A percentile compares a stretch with the other conserved stretches of the same genome.
These are phyloP conservation scores for Caenorhabditis angaria DNA, from an alignment of 2,888 invertebrate species.

Conservation along the genomic window DNA sequence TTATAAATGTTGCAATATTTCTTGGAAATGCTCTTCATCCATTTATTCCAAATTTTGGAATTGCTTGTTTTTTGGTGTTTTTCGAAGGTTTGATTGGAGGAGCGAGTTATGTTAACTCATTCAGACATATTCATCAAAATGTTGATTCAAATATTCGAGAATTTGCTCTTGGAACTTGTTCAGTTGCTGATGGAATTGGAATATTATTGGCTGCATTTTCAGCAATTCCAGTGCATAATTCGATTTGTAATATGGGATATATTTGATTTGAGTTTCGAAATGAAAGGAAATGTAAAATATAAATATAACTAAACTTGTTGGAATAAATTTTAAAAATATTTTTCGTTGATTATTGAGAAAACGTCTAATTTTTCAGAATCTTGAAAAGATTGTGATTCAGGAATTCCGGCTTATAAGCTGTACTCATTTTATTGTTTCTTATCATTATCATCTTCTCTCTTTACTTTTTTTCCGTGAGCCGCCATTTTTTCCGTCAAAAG, in stretches of 20 bases:
- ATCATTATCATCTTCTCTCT: too few relatives aligned
- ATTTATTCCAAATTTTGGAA: background rate
- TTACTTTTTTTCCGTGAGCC: too few relatives aligned
- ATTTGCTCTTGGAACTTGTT: conserved; percentile 5
- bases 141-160: background rate
- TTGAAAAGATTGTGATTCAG: too few relatives aligned
- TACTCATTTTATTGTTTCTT: too few relatives aligned
- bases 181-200: conserved; percentile 6
- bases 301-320: too few relatives aligned
- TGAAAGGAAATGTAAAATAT: too few relatives aligned
- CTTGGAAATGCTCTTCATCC: conserved; percentile 1
- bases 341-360: too few relatives aligned
- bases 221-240: conserved; percentile 8
- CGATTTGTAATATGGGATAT: conserved; percentile 5
- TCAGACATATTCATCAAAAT: conserved; percentile 8
- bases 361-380: too few relatives aligned
- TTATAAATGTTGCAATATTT: background rate
- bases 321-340: too few relatives aligned
- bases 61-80: background rate
- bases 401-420: too few relatives aligned
- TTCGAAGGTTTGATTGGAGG: conserved; percentile 11
- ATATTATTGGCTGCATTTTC: conserved; percentile 7
- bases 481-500: too few relatives aligned
- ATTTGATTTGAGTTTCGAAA: too few relatives aligned
- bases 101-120: conserved; percentile 6